Conservation (phyloP, 2,888 invertebrate genomes). For the Dichetophora obliterata region DNA sequence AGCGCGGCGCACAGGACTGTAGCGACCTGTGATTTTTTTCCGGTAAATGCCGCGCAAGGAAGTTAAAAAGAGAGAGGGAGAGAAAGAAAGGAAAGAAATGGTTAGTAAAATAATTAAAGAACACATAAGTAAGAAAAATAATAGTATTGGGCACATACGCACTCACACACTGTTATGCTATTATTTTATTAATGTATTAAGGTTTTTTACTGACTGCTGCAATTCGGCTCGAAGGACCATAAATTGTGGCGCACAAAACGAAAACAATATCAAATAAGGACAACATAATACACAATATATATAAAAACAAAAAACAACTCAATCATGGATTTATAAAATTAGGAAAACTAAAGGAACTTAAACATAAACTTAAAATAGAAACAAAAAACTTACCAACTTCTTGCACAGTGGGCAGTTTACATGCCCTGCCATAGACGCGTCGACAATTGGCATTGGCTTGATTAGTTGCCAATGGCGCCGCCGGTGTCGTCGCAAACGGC, state of each 20-base stretch:
- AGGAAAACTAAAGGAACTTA: conserved; percentile 42
- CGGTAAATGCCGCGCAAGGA: conserved; percentile 40
- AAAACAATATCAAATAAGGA: conserved; percentile 36
- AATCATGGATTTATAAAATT: conserved; percentile 12
- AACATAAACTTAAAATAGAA: conserved; percentile 44
- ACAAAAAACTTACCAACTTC: conserved; percentile 78
- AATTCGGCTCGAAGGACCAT: background rate
- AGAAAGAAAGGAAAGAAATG: conserved; percentile 25
- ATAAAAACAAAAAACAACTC: conserved; percentile 23
- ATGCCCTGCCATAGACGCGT: conserved; percentile 63
- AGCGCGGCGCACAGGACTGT: conserved; percentile 91
- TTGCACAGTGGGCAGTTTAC: conserved; percentile 78
- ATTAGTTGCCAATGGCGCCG: conserved; percentile 54
- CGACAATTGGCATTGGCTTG: conserved; percentile 57
- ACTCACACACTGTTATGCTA: background rate
- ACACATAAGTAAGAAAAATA: background rate
- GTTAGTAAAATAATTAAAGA: background rate
- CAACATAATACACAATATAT: conserved; percentile 38
- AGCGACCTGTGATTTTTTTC: conserved; percentile 71
- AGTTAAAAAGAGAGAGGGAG: background rate
- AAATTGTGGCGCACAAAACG: background rate
- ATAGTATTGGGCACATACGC: background rate
- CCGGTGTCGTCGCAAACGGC: conserved; percentile 40
- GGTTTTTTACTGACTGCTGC: background rate
- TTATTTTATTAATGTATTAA: background rate